Conservation (phyloP, 2,797 vertebrate genomes). For the Coranthus polyacanthus region DNA sequence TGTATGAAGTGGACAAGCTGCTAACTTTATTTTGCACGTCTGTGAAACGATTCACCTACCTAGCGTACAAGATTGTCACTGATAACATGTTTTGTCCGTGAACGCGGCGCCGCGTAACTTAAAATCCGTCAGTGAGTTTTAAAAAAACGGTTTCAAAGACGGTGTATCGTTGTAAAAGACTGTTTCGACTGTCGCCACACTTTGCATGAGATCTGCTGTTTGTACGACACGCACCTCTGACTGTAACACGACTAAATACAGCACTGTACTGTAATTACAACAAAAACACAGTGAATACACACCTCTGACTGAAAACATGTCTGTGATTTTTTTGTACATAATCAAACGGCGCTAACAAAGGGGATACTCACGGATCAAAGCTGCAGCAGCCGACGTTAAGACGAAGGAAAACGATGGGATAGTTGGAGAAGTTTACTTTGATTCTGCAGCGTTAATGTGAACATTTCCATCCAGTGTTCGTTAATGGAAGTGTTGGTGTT, state of each 20-base stretch:
- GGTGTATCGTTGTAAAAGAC: constrained; percentile 35
- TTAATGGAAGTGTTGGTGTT: constrained; percentile 6
- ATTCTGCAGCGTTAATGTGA: constrained; percentile 10
- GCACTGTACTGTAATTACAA: constrained; percentile 68
- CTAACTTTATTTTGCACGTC: constrained; percentile 81
- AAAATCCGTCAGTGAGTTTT: constrained; percentile 16
- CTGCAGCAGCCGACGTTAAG: too few species aligned
- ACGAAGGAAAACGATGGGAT: too few species aligned
- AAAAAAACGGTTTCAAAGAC: too few species aligned
- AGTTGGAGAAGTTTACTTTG: neutral
- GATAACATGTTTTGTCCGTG: constrained; percentile 28
- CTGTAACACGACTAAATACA: constrained; percentile 59
- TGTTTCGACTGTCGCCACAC: constrained; percentile 62
- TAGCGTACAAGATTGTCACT: constrained; percentile 58
- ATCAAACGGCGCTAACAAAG: constrained; percentile 18
- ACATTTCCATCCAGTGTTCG: constrained; percentile 7
- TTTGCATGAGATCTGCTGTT: constrained; percentile 72
- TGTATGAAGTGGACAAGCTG: constrained; percentile 78
- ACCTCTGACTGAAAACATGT: constrained; percentile 55
- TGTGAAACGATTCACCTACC: constrained; percentile 61
- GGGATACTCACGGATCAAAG: constrained; percentile 75
- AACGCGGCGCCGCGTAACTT: constrained; percentile 26
- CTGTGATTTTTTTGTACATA: constrained; percentile 76
- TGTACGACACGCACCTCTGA: constrained; percentile 56
- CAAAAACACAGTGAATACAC: constrained; percentile 51